Percentiles rank a stretch among this genome's conserved stretches.
These are phyloP conservation scores for Hydrotaea cyrtoneurina DNA, from an alignment of 2,888 invertebrate species.

Conservation along the genomic window DNA sequence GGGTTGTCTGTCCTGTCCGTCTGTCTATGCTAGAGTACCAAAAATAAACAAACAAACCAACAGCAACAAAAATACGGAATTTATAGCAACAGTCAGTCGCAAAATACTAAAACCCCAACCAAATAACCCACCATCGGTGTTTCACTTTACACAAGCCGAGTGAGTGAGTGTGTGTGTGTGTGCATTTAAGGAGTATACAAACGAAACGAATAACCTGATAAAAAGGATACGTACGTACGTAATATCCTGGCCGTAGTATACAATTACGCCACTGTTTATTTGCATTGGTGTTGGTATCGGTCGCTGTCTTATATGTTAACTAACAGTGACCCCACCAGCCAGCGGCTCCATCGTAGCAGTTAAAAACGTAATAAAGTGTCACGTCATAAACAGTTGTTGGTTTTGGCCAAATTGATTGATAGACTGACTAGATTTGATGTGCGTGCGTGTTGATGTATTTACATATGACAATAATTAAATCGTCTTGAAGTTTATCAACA, in stretches of 20 bases:
- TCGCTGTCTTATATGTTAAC: no score
- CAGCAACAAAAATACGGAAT: conserved; percentile 48
- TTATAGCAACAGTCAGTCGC: conserved; percentile 54
- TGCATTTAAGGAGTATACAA: conserved; percentile 44
- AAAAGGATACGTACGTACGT: conserved; percentile 21
- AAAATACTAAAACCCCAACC: conserved; percentile 26
- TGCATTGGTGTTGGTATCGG: neutral
- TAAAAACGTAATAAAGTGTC: neutral
- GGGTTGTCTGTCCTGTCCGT: conserved; percentile 8
- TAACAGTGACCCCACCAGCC: conserved; percentile 24
- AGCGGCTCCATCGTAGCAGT: neutral
- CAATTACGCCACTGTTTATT: neutral
- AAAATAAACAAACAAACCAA: conserved; percentile 44
- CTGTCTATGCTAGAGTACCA: conserved; percentile 7
- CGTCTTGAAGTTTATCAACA: neutral
- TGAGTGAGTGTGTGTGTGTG: neutral
- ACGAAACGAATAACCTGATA: conserved; percentile 16
- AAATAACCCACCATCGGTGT: conserved; percentile 32
- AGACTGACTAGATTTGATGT: conserved; percentile 8
- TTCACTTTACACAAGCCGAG: neutral
- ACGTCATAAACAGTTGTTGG: neutral
- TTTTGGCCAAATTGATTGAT: neutral
- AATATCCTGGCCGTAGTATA: neutral
- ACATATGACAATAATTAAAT: conserved; percentile 24
- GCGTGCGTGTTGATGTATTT: neutral